phyloP scores from a whole-genome alignment of 2,888 invertebrate genomes.

The Cephonodes hylas region DNA sequence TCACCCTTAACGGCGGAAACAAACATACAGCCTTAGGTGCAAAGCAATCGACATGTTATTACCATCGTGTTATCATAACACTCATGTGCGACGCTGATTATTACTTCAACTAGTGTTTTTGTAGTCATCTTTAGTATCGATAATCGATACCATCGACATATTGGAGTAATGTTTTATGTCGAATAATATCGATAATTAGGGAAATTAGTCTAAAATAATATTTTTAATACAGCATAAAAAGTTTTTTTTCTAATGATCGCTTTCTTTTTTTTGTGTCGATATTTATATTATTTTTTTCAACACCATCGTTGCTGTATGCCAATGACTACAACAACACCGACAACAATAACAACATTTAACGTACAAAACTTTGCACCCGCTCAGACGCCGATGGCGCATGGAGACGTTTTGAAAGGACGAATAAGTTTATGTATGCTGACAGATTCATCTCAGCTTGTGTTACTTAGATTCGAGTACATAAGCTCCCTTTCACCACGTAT shows the following conservation, averaged over 20 bases:
- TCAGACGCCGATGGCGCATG: constrained; percentile 18
- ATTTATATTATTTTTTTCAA: too few species aligned
- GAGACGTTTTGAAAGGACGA: constrained; percentile 34
- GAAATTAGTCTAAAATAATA: too few species aligned
- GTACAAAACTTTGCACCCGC: neutral
- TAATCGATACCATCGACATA: neutral
- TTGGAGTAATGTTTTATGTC: neutral
- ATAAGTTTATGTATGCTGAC: constrained; percentile 49
- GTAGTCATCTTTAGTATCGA: neutral
- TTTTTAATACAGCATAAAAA: too few species aligned
- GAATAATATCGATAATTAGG: too few species aligned
- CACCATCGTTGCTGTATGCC: too few species aligned
- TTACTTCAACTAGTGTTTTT: neutral
- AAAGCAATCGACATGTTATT: constrained; percentile 56
- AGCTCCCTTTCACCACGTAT: constrained; percentile 56
- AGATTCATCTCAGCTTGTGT: constrained; percentile 33
- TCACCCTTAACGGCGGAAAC: constrained; percentile 71
- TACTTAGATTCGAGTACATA: constrained; percentile 39
- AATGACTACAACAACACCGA: neutral
- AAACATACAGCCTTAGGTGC: constrained; percentile 74
- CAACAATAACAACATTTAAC: neutral
- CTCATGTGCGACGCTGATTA: constrained; percentile 6
- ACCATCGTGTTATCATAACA: constrained; percentile 16
- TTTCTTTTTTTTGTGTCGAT: too few species aligned
- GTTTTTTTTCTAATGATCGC: too few species aligned